phyloP scores from a whole-genome alignment of 2,113 vertebrate species.

The Toxotes jaculatrix region DNA sequence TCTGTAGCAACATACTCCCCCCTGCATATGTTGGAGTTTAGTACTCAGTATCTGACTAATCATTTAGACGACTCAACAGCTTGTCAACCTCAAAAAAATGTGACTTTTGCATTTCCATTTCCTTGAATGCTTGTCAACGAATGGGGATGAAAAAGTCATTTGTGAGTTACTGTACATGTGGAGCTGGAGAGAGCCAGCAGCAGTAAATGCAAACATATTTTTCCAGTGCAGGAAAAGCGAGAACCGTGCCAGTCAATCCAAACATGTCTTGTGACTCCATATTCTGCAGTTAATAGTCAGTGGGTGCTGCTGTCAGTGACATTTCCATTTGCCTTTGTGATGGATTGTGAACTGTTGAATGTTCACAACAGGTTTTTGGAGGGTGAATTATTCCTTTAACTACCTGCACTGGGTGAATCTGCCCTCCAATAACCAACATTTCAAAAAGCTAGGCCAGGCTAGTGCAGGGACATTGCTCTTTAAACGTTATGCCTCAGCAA shows the following conservation, averaged over 20 bases:
- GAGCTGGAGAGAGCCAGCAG: not conserved
- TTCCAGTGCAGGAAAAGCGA: conserved; percentile 9
- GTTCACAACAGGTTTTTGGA: conserved; percentile 4
- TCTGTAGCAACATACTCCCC: no score
- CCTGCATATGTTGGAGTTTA: not conserved
- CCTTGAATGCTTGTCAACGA: not conserved
- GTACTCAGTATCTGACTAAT: not conserved
- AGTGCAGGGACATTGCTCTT: conserved; percentile 31
- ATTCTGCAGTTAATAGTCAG: not conserved
- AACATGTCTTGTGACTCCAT: not conserved
- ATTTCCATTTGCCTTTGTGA: conserved; percentile 2
- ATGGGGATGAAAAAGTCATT: not conserved
- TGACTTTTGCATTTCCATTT: not conserved
- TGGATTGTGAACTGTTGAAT: conserved; percentile 5
- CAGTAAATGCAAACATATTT: not conserved
- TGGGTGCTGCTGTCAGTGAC: not conserved
- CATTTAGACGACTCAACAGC: not conserved
- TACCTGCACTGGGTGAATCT: not conserved
- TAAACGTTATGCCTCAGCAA: conserved; percentile 30
- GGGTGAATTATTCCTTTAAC: conserved; percentile 16
- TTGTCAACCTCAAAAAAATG: not conserved
- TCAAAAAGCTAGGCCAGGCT: not conserved
- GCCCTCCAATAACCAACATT: conserved; percentile 15
- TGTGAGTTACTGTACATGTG: not conserved
- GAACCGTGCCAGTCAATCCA: not conserved